Evolutionary conservation across 2,113 vertebrate genomes (phyloP).

Genomic region (Anolis carolinensis): DNA sequence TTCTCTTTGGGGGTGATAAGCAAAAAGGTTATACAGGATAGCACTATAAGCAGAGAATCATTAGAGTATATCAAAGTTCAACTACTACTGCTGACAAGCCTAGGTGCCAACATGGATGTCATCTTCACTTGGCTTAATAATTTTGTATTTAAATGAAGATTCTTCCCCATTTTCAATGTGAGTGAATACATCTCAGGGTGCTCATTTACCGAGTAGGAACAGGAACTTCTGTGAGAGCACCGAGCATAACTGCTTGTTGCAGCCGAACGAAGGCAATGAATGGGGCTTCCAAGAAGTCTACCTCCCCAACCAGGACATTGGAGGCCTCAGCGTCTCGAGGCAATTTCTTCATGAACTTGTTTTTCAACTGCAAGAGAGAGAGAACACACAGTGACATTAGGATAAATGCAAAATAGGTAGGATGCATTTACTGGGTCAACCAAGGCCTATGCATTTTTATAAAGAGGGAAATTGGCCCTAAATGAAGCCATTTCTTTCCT

Average conservation of each 20-base stretch:
- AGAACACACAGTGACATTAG: neutral
- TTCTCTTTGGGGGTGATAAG: too few relatives aligned
- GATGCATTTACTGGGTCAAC: neutral
- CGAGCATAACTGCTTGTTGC: conserved; percentile 96
- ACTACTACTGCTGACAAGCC: neutral
- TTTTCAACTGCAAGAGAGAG: conserved; percentile 85
- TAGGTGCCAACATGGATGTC: neutral
- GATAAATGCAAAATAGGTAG: neutral
- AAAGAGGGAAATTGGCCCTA: neutral
- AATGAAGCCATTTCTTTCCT: neutral
- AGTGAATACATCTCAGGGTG: neutral
- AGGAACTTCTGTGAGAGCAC: conserved; percentile 94
- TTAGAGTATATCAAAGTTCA: too few relatives aligned
- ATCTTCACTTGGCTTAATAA: too few relatives aligned
- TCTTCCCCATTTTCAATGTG: neutral
- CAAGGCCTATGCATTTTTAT: neutral
- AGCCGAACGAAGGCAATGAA: conserved; percentile 96
- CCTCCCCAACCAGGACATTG: conserved; percentile 96
- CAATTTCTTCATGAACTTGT: conserved; percentile 99
- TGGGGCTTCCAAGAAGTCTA: conserved; percentile 92
- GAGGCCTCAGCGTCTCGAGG: conserved; percentile 97
- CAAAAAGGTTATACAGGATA: too few relatives aligned
- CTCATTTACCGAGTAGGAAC: conserved; percentile 91
- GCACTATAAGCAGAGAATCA: too few relatives aligned
- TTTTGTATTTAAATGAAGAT: neutral